Evolutionary conservation across 53 echinoderm and acorn worm genomes (phyloP).

Genomic region (Antedon mediterranea): DNA sequence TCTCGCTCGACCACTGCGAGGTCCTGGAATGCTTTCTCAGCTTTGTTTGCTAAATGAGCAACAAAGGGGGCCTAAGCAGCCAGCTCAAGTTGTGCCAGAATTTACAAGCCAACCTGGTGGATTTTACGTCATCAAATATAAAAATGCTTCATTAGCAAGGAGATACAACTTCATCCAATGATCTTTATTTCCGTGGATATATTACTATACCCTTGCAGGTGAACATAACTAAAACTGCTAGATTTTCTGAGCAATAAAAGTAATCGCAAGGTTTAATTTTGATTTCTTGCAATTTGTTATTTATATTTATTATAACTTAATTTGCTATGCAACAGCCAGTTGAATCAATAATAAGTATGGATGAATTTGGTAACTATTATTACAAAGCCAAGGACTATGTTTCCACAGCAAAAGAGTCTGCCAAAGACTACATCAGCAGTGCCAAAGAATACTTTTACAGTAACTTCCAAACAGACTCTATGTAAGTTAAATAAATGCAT

Average conservation of each 20-base stretch:
- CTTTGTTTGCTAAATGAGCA: background rate
- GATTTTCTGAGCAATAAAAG: no score
- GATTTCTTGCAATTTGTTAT: background rate
- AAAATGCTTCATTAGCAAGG: background rate
- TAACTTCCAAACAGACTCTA: slow-evolving; percentile 88
- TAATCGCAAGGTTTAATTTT: background rate
- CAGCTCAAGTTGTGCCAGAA: background rate
- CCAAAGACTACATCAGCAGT: slow-evolving; percentile 94
- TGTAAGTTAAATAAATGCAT: slow-evolving; percentile 45
- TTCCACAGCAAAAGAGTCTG: slow-evolving; percentile 62
- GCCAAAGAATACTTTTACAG: slow-evolving; percentile 99
- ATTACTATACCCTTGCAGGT: slow-evolving; percentile 1
- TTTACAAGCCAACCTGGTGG: background rate
- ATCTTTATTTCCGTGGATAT: background rate
- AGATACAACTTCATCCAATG: background rate
- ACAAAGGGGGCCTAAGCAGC: background rate
- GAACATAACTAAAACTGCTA: no score
- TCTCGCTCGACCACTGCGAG: background rate
- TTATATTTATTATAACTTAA: background rate
- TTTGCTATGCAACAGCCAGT: background rate
- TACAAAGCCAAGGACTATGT: slow-evolving; percentile 81
- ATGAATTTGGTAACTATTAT: slow-evolving; percentile 67
- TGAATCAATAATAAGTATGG: slow-evolving; percentile 28
- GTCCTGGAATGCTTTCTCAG: background rate
- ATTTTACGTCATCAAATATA: background rate